Evolutionary conservation across 2,797 vertebrate species (phyloP).

Genomic region (Mionectes olivaceus): DNA sequence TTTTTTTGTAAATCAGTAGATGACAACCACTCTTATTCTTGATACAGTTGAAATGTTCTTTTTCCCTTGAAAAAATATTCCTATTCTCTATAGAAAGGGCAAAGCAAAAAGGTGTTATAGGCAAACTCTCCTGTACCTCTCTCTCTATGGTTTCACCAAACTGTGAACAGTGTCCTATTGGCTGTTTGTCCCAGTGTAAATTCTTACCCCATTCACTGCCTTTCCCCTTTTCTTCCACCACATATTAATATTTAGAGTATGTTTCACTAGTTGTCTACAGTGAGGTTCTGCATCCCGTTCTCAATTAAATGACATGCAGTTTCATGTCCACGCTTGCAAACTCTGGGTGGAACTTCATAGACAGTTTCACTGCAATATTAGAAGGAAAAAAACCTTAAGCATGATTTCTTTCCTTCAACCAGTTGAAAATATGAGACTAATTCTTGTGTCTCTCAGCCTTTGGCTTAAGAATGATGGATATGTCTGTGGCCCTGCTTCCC

Average conservation of each 20-base stretch:
- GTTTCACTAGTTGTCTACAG: background rate
- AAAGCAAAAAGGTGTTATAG: background rate
- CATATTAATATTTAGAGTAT: background rate
- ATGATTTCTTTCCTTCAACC: background rate
- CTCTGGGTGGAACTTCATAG: background rate
- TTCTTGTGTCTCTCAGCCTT: background rate
- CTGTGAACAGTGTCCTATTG: background rate
- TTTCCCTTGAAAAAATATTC: background rate
- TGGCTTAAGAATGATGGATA: slow-evolving; percentile 28
- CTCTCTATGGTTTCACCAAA: background rate
- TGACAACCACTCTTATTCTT: background rate
- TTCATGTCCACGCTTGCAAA: background rate
- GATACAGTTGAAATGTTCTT: background rate
- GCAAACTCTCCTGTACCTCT: background rate
- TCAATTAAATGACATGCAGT: background rate
- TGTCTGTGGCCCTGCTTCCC: background rate
- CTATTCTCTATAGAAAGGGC: background rate
- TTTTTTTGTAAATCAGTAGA: background rate
- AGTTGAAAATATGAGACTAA: background rate
- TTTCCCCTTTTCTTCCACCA: background rate
- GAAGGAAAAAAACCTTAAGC: background rate
- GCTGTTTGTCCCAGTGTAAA: background rate
- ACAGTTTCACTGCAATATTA: background rate
- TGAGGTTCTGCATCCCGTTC: background rate
- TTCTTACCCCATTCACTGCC: background rate